Evolutionary conservation across 2,113 vertebrate species (phyloP).

Genomic region (Eptesicus fuscus): DNA sequence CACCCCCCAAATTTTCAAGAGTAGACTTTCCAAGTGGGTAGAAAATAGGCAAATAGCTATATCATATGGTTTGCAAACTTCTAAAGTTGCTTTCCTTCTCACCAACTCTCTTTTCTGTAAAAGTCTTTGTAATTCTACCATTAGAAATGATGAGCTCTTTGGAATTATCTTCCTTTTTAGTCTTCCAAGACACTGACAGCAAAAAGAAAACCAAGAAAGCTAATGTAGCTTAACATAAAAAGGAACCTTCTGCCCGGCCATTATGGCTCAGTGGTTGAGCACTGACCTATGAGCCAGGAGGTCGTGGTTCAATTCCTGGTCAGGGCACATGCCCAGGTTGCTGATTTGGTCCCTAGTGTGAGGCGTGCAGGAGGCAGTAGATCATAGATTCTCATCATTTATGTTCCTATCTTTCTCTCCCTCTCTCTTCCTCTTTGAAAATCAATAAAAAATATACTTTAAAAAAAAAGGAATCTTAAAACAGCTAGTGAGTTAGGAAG

Average conservation of each 20-base stretch:
- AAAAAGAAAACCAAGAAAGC: neutral
- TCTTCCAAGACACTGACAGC: neutral
- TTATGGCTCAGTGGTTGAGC: no score
- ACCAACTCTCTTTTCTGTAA: neutral
- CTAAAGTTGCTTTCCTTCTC: neutral
- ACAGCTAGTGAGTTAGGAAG: neutral
- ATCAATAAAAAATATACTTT: no score
- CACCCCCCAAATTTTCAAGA: neutral
- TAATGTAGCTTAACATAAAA: neutral
- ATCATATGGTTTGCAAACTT: neutral
- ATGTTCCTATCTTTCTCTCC: no score
- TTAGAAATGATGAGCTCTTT: neutral
- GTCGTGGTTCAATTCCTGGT: no score
- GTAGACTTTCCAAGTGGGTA: neutral
- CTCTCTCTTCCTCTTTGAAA: no score
- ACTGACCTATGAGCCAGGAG: no score
- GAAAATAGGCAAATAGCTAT: neutral
- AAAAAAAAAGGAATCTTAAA: neutral
- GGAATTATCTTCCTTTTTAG: neutral
- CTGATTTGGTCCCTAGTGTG: no score
- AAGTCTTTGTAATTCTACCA: neutral
- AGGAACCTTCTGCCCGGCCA: neutral
- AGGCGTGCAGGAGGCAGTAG: no score
- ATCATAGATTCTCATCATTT: no score
- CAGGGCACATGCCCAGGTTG: no score